Evolutionary conservation across 2,113 vertebrate species (phyloP), one percentile per base, ranked within the genome.

Genomic region (Dipodomys merriami): DNA sequence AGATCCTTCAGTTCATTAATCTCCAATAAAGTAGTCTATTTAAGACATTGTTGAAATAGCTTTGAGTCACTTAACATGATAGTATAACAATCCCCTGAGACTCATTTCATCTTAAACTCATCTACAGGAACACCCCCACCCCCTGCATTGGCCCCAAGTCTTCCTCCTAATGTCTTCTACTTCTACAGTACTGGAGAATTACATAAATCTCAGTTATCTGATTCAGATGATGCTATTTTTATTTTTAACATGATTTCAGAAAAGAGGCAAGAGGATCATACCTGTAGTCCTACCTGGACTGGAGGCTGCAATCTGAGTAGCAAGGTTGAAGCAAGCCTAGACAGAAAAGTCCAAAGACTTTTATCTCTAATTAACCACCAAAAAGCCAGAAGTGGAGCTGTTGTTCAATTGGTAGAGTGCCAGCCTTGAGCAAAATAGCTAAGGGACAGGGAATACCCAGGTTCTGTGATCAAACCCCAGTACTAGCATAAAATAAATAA

Each of bases 1-100:
- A 69, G 20, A 39, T 68, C 23, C 71, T 44, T 90, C 83, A 88
- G 92, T 80, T 90, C 85, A 92, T 85, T 94, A 90, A 90, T 92
- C 74, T 79, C 76, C 83, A 92, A 83, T 86, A 85, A 93, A 91
- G 73, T 81, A 72, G 79, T 71, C 80, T 81, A 44, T 23, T 91
- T 67, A 92, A 94, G 60, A 76, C 53, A 76, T 12, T 83, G 71
- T 83, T 39, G 35, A 85, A 93, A 91, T 44, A 73, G 74, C 44
- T 62, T 86, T 35, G 74, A 90, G 92, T 93, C 76, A 95, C 74
- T 93, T 91, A 83, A 29, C 44, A 35, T 13, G n/a, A 86, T 46
- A 65, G 49, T 27, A 39, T 88, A 79, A 88, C 35, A 62, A 64
- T 73, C 83, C 67, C 64, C 62, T 60, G 53, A 88, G 86, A 92